phyloP scores from a whole-genome alignment of 2,888 invertebrate genomes.

The Microchrysa polita region DNA sequence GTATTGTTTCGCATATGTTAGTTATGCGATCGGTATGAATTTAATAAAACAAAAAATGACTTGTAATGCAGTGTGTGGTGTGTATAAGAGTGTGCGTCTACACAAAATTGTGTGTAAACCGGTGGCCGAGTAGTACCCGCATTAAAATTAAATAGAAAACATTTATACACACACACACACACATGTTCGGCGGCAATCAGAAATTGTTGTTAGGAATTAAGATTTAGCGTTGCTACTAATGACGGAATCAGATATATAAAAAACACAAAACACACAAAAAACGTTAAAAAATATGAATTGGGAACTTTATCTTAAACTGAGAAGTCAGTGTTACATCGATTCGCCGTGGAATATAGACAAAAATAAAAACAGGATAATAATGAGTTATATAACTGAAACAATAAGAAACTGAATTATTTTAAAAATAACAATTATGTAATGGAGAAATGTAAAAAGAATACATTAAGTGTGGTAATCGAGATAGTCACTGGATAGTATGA shows the following conservation, averaged over 20 bases:
- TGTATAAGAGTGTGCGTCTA: too few relatives aligned
- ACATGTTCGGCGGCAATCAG: slow-evolving; percentile 6
- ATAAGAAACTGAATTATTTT: slow-evolving; percentile 37
- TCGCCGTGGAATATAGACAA: slow-evolving; percentile 21
- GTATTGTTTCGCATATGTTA: slow-evolving; percentile 41
- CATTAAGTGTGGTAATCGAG: slow-evolving; percentile 13
- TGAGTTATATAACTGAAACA: slow-evolving; percentile 27
- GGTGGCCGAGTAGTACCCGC: slow-evolving; percentile 16
- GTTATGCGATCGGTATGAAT: slow-evolving; percentile 43
- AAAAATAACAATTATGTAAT: slow-evolving; percentile 7
- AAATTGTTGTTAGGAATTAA: slow-evolving; percentile 37
- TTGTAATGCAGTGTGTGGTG: not conserved
- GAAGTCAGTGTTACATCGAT: slow-evolving; percentile 17
- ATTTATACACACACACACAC: too few relatives aligned
- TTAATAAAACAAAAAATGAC: slow-evolving; percentile 26
- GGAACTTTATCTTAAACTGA: not conserved
- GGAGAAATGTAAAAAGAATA: slow-evolving; percentile 6
- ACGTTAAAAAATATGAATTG: slow-evolving; percentile 6
- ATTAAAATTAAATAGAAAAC: not conserved
- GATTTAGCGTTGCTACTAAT: slow-evolving; percentile 35
- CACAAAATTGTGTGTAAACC: too few relatives aligned
- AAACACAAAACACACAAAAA: too few relatives aligned
- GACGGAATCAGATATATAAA: slow-evolving; percentile 2
- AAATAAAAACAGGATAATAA: slow-evolving; percentile 32
- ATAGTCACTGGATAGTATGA: not conserved